phyloP scores from a whole-genome alignment of 2,113 vertebrate species.

The Equus quagga region DNA sequence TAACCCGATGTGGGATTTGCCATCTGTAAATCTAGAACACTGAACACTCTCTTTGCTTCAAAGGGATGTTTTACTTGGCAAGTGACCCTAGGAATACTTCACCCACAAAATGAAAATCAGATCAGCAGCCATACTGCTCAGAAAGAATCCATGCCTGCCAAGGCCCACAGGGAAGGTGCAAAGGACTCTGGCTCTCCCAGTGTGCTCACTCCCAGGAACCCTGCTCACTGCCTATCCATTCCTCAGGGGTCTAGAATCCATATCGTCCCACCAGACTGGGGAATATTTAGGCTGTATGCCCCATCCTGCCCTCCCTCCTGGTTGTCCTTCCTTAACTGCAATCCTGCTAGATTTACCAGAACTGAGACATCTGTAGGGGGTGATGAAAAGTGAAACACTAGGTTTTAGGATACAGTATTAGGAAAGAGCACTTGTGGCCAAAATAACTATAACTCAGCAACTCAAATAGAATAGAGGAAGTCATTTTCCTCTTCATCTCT shows the following conservation, averaged over 20 bases:
- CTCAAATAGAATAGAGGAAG: background rate
- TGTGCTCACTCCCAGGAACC: background rate
- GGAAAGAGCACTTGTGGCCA: background rate
- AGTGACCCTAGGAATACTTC: constrained; percentile 53
- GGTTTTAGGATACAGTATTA: background rate
- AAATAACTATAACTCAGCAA: background rate
- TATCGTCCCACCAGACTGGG: background rate
- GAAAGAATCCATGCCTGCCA: background rate
- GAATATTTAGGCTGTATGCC: background rate
- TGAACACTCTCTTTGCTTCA: constrained; percentile 54
- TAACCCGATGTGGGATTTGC: constrained; percentile 44
- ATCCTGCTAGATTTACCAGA: background rate
- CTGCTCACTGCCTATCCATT: background rate
- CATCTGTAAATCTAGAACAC: constrained; percentile 74
- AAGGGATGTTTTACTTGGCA: constrained; percentile 66
- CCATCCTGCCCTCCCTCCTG: background rate
- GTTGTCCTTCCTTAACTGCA: background rate
- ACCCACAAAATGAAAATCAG: constrained; percentile 55
- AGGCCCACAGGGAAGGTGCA: background rate
- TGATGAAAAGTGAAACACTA: background rate
- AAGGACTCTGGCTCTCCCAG: background rate
- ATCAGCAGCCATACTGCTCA: background rate
- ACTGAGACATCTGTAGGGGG: background rate
- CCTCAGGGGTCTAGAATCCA: background rate
- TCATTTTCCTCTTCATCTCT: constrained; percentile 7